Percentiles rank a stretch among this genome's conserved stretches.
These are phyloP conservation scores for Tringa solitaria DNA, from an alignment of 2,113 vertebrate genomes.

Conservation along the genomic window DNA sequence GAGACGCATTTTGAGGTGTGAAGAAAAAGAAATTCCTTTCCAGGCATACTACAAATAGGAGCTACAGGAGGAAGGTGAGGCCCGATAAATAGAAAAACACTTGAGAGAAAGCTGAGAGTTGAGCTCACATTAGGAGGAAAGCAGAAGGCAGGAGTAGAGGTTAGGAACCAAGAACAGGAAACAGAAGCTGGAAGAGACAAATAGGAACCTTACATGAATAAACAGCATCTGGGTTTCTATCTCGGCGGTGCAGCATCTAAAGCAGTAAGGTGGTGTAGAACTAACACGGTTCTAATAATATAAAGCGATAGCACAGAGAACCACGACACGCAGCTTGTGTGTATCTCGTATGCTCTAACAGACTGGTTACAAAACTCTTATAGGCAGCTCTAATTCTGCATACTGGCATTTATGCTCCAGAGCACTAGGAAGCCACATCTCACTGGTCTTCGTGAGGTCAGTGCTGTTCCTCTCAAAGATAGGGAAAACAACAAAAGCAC, in stretches of 20 bases:
- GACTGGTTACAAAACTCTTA: no score
- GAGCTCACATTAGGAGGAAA: slow-evolving; percentile 80
- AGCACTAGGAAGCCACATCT: not conserved
- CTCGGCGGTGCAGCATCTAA: not conserved
- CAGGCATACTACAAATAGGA: slow-evolving; percentile 23
- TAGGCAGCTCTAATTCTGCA: not conserved
- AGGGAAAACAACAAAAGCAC: slow-evolving; percentile 41
- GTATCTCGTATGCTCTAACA: not conserved
- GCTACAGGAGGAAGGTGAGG: slow-evolving; percentile 41
- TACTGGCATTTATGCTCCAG: not conserved
- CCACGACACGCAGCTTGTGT: not conserved
- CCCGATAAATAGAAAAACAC: slow-evolving; percentile 41
- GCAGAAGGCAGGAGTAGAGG: slow-evolving; percentile 82
- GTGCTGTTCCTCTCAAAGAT: not conserved
- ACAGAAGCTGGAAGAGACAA: slow-evolving; percentile 86
- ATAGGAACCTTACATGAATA: slow-evolving; percentile 75
- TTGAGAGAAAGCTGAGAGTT: slow-evolving; percentile 74
- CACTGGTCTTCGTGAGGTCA: not conserved
- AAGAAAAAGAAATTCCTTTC: slow-evolving; percentile 24
- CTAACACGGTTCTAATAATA: not conserved
- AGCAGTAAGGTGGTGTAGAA: not conserved
- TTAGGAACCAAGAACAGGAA: slow-evolving; percentile 81
- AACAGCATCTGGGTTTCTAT: slow-evolving; percentile 4
- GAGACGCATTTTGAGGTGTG: not conserved
- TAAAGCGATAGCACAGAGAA: not conserved